A percentile compares a stretch with the other conserved stretches of the same genome.
Evolutionary conservation across 1,140 invertebrate species (phyloP).

Genomic region (Drosophila sproati): DNA sequence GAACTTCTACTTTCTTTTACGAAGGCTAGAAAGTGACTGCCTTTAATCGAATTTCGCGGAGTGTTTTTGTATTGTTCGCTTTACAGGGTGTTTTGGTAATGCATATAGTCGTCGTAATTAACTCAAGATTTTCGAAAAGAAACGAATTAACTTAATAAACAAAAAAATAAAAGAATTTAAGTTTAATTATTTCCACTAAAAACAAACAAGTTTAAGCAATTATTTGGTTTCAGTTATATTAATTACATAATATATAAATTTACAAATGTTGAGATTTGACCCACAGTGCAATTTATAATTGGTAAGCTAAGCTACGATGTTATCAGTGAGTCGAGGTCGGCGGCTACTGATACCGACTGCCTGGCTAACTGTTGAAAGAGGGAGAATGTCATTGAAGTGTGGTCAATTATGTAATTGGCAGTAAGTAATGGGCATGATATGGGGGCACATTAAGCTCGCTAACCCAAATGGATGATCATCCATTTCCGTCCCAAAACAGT

Average conservation of each 20-base stretch:
- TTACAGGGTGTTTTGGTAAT: no score
- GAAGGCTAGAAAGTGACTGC: no score
- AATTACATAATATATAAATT: no score
- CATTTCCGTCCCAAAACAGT: conserved; percentile 50
- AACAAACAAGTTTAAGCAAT: background rate
- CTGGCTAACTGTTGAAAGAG: background rate
- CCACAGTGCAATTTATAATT: conserved; percentile 33
- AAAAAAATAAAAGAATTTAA: background rate
- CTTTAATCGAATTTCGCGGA: no score
- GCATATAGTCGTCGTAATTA: no score
- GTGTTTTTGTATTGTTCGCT: no score
- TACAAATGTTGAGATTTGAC: background rate
- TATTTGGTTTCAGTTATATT: no score
- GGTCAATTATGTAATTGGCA: conserved; percentile 68
- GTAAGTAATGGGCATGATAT: background rate
- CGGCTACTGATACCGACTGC: conserved; percentile 7
- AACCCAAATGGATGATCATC: conserved; percentile 50
- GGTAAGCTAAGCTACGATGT: conserved; percentile 16
- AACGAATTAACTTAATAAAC: no score
- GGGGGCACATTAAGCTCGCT: background rate
- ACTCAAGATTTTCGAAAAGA: no score
- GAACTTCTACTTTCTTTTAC: no score
- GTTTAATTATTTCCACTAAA: background rate
- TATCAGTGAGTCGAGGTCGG: conserved; percentile 20
- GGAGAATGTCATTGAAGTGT: conserved; percentile 45